These are phyloP conservation scores for Nixonia krombeini DNA, from an alignment of 1,140 invertebrate species.

Conservation along the genomic window DNA sequence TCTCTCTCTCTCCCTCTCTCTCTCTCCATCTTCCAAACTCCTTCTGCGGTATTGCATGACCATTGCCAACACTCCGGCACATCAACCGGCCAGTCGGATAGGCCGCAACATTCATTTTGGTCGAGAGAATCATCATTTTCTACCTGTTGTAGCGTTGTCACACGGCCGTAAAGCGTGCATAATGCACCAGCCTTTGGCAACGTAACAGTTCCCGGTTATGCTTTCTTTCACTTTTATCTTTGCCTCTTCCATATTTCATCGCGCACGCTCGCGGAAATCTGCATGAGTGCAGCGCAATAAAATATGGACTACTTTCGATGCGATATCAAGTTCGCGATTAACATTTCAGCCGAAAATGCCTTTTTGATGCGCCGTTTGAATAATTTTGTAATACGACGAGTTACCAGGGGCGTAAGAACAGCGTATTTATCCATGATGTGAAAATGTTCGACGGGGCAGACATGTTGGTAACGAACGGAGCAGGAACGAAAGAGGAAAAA, in stretches of 20 bases:
- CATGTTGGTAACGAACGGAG: too few species aligned
- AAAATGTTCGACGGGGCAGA: too few species aligned
- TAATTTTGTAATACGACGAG: too few species aligned
- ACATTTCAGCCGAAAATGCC: too few species aligned
- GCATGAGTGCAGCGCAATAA: too few species aligned
- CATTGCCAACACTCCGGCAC: slow-evolving; percentile 26
- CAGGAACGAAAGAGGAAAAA: too few species aligned
- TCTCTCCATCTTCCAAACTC: slow-evolving; percentile 16
- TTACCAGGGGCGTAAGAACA: too few species aligned
- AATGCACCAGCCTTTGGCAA: slow-evolving; percentile 33
- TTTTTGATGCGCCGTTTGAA: too few species aligned
- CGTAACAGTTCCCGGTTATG: slow-evolving; percentile 35
- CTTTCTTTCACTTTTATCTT: slow-evolving; percentile 12
- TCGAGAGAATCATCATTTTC: slow-evolving; percentile 43
- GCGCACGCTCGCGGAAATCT: not conserved
- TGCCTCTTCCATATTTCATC: not conserved
- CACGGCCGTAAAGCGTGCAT: slow-evolving; percentile 36
- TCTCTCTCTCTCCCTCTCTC: too few species aligned
- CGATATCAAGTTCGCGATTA: too few species aligned
- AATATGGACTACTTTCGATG: too few species aligned
- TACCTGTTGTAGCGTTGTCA: slow-evolving; percentile 32
- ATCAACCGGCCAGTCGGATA: slow-evolving; percentile 28
- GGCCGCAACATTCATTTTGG: slow-evolving; percentile 44
- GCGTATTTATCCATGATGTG: too few species aligned
- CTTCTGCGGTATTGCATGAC: slow-evolving; percentile 17